phyloP scores from a whole-genome alignment of 2,888 invertebrate species.

The Microctonus aethiopoides region DNA sequence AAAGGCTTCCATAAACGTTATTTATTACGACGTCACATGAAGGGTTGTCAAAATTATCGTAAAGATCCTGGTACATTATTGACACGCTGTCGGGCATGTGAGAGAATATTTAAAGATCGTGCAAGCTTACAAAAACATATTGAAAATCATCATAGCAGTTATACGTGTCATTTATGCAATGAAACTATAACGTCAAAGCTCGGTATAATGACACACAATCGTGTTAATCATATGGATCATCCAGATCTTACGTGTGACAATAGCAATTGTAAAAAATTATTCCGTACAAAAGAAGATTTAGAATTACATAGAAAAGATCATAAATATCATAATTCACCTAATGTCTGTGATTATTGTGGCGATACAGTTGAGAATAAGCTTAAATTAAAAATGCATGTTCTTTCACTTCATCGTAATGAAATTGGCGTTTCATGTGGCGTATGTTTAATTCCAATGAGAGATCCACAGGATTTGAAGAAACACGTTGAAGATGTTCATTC shows the following conservation, averaged over 20 bases:
- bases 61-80: constrained; percentile 69
- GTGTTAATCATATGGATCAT: constrained; percentile 70
- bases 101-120: constrained; percentile 71
- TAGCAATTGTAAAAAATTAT: constrained; percentile 68
- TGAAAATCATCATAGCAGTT: constrained; percentile 70
- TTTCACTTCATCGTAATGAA: constrained; percentile 71
- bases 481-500: constrained; percentile 70
- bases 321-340: constrained; percentile 65
- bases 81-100: constrained; percentile 71
- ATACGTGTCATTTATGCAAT: constrained; percentile 70
- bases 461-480: constrained; percentile 70
- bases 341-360: constrained; percentile 72
- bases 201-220: constrained; percentile 71
- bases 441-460: constrained; percentile 71
- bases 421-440: constrained; percentile 71
- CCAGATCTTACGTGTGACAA: constrained; percentile 69
- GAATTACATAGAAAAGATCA: constrained; percentile 70
- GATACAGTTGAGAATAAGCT: constrained; percentile 71
- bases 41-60: constrained; percentile 70
- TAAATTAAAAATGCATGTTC: constrained; percentile 72
- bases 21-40: constrained; percentile 71
- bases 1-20: constrained; percentile 71
- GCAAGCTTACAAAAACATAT: constrained; percentile 70
- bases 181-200: constrained; percentile 71
- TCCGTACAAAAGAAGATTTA: constrained; percentile 69